Base-by-base conservation (phyloP, 1,140 invertebrate species). In the Microplitis demolitor region DNA sequence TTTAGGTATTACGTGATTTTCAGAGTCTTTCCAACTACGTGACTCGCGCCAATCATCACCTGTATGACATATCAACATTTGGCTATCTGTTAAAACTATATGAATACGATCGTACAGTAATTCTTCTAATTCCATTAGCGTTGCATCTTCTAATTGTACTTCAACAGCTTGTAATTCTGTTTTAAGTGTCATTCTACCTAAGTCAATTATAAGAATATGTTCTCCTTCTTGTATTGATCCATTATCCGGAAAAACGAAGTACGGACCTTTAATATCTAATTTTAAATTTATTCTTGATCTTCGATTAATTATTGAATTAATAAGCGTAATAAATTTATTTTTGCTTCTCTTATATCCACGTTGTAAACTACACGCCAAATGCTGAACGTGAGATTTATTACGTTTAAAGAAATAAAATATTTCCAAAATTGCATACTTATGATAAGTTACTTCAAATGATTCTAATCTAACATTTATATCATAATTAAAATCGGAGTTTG, bases 71-170 rank as follows among this genome's bases (percentile, higher is more conserved):
- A 79, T 74, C 39, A 85, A 76, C 71, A 91, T 83, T 85, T 93
- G 94, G 75, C 92, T 89, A 79, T 91, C 90, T 62, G 89, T 90
- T 64, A 93, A 90, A 73, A 90, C 90, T 4, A 95, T 87, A 75
- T 92, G 91, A 66, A 95, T 90, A 77, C 94, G 88, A 77, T 95
- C 94, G 78, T 95, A 96, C 1, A 96, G 85, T 69, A 92, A 88
- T 83, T 95, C 93, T 80, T 95, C 94, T 14, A 95, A 84, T 87
- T 96, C 94, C 90, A 94, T 94, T 78, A 93, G 91, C 0, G 94
- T 95, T 0, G 92, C 91, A 79, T 94, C 93, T 83, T 95, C 93
- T 3, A 93, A 82, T 33, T 90, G 88, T 77, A 91, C 83, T 71
- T 90, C 89, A 9, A 89, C 87, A 5, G 92, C 91, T 81, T 94